Base-by-base conservation (phyloP, 2,113 vertebrate genomes). In the Leucosticte australis region DNA sequence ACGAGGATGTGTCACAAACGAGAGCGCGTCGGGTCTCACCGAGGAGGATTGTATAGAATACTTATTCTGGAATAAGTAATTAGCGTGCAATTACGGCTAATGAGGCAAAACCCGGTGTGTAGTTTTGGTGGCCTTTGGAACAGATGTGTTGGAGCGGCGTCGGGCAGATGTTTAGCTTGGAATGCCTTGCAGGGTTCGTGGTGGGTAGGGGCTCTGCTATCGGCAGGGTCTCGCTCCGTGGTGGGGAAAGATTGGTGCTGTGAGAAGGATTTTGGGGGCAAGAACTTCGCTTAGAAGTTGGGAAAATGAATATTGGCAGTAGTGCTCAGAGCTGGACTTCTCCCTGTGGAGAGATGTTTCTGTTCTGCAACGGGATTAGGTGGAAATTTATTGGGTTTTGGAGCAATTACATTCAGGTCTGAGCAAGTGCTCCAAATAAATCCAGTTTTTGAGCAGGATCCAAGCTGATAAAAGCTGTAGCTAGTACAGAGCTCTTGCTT, bases 171-270 rank as follows among this genome's bases (percentile, higher is more conserved):
- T 89, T 87, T 10, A 11, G 50, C 44, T 83, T 33, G 15, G n/a
- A 50, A 50, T 42, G 21, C 46, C 20, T 30, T 11, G 42, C 20
- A 3, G 55, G 65, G 41, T 22, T 92, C 46, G 3, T 41, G 23
- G 27, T 57, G 8, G 7, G 35, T 7, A 31, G 57, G 31, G 39
- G 17, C 62, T 52, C 26, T 74, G 44, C 81, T 24, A 23, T 19
- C 17, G n/a, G 2, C 35, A 31, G 7, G 9, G 14, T 15, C 39
- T 21, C n/a, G 50, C 33, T 70, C 10, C 0, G 0, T n/a, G 39
- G 11, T 82, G 56, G 21, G 41, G 47, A 14, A 33, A 7, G 44
- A 3, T 11, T 7, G 35, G 63, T 35, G 6, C 8, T n/a, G 15
- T 41, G n/a, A 8, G 74, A 64, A 55, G 57, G 47, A 22, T 65